Evolutionary conservation across 2,113 vertebrate species (phyloP), one percentile per base, ranked within the genome.

Genomic region (Cyprinodon brontotheroides): DNA sequence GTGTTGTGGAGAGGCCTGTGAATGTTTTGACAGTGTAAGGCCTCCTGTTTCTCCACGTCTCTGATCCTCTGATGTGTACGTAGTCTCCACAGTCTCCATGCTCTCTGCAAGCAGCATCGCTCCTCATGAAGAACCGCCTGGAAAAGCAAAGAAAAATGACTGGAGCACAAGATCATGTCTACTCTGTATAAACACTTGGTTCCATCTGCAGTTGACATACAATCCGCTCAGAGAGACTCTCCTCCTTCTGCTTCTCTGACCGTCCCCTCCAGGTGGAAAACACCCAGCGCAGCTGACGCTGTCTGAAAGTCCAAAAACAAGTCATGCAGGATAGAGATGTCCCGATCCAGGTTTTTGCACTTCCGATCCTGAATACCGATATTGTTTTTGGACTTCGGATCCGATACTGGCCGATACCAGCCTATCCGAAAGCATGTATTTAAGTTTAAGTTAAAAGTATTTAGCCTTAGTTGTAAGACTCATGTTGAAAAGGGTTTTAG

Each of bases 101-200:
- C 92, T 67, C n/a, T 74, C 53, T 1, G 63, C 74, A 96, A 20
- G 6, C 88, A 83, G 10, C 61, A 83, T 63, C 20, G 85, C 62
- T 96, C 89, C 0, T 89, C 91, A 1, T 97, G 95, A 40, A 96
- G 86, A 53, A 95, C 72, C 38, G 97, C 97, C 97, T 98, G 70
- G 4, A 10, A 17, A 61, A 59, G 72, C 63, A 3, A 2, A 39
- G 14, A 60, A n/a, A 63, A 37, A 47, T 64, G 11, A 62, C 9
- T 70, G 38, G 47, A 11, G 9, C 13, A 38, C 36, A 70, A 3
- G 10, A 0, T 11, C 0, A 3, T 3, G 60, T 62, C 15, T 29
- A 29, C 29, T 29, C 29, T 22, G n/a, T 39, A 74, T 53, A 14
- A 43, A 47, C 37, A 8, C 14, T 10, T 7, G 53, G 72, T 71